phyloP scores from a whole-genome alignment of 2,113 vertebrate species.

The Gambusia affinis region DNA sequence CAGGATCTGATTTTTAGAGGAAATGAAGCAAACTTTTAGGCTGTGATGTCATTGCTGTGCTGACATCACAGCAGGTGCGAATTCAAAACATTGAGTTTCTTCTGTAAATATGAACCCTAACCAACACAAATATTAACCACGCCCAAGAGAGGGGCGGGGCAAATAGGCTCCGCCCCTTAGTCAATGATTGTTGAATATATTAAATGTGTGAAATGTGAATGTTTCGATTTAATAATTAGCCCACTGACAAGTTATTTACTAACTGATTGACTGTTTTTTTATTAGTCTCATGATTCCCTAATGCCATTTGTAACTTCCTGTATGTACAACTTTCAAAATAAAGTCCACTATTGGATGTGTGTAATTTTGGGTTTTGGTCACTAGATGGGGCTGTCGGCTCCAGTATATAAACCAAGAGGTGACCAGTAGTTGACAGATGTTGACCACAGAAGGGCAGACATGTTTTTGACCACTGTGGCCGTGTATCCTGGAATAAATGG shows the following conservation, averaged over 20 bases:
- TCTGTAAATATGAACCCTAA: neutral
- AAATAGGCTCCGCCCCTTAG: constrained; percentile 4
- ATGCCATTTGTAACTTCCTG: constrained; percentile 54
- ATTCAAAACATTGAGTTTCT: neutral
- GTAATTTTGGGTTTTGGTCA: no score
- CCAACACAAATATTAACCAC: constrained; percentile 3
- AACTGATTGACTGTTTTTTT: constrained; percentile 24
- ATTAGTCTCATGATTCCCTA: constrained; percentile 10
- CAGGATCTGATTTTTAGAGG: no score
- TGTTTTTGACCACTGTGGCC: no score
- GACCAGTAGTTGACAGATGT: no score
- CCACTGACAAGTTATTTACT: constrained; percentile 36
- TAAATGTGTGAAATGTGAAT: constrained; percentile 54
- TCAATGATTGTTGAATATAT: constrained; percentile 21
- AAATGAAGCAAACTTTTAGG: no score
- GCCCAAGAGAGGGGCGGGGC: neutral
- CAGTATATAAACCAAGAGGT: no score
- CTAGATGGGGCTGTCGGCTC: no score
- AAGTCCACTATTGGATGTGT: constrained; percentile 20
- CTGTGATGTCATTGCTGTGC: neutral
- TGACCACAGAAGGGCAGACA: no score
- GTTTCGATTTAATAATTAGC: constrained; percentile 35
- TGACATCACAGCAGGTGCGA: neutral
- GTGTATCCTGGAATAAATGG: no score
- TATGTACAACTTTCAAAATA: constrained; percentile 63